Evolutionary conservation across 2,113 vertebrate species (phyloP).

Genomic region (Strix aluco): DNA sequence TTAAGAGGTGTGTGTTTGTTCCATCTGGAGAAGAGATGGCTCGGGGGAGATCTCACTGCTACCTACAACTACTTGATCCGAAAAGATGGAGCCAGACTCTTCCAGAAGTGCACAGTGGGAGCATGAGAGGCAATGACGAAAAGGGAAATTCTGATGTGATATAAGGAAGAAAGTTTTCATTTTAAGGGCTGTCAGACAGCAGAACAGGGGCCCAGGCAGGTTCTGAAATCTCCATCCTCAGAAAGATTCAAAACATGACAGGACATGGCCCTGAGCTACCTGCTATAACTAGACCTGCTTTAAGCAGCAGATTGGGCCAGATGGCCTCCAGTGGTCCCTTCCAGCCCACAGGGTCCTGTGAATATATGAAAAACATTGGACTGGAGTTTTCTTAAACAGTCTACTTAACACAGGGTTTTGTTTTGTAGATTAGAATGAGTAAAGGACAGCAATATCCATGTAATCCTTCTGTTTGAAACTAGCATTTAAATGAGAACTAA

Average conservation of each 20-base stretch:
- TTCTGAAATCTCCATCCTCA: background rate
- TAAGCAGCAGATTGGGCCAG: background rate
- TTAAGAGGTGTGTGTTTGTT: background rate
- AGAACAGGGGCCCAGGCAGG: background rate
- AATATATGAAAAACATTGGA: background rate
- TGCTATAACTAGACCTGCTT: background rate
- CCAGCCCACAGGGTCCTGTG: background rate
- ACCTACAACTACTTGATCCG: background rate
- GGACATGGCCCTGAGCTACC: background rate
- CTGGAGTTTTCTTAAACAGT: background rate
- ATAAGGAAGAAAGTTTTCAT: background rate
- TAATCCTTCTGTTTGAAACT: background rate
- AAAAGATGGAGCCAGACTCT: background rate
- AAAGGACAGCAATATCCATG: background rate
- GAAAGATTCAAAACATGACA: background rate
- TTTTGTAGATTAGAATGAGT: background rate
- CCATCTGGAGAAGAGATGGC: background rate
- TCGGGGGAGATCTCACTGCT: background rate
- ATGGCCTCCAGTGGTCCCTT: background rate
- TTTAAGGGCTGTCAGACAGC: background rate
- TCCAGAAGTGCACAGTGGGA: background rate
- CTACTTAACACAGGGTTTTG: background rate
- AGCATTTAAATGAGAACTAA: background rate
- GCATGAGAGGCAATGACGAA: background rate
- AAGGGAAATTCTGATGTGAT: background rate